Conservation (phyloP, 2,113 vertebrate species). For the Phylloscopus trochilus region DNA sequence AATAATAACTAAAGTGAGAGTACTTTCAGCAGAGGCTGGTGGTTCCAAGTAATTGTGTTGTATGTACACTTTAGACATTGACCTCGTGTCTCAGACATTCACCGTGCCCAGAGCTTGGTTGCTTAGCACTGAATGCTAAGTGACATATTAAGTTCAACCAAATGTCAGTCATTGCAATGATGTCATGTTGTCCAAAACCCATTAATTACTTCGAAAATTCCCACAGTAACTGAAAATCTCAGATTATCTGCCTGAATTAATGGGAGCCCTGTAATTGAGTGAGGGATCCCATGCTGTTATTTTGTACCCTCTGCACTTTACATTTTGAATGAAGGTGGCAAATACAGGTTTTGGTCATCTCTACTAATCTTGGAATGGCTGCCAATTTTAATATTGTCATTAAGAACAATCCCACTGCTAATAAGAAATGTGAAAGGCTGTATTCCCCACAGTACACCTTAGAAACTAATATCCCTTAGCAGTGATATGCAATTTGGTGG, state of each 20-base stretch:
- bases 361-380: neutral
- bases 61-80: slow-evolving; percentile 26
- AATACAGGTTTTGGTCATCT: neutral
- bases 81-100: slow-evolving; percentile 49
- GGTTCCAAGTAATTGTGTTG: slow-evolving; percentile 24
- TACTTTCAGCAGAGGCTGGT: neutral
- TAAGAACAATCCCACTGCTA: neutral
- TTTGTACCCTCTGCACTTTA: slow-evolving; percentile 17
- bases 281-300: slow-evolving; percentile 40
- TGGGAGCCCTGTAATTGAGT: slow-evolving; percentile 28
- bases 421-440: neutral
- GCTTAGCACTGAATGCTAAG: slow-evolving; percentile 54
- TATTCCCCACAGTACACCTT: neutral
- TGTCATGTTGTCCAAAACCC: slow-evolving; percentile 55
- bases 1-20: neutral
- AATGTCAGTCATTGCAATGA: slow-evolving; percentile 56
- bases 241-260: slow-evolving; percentile 62
- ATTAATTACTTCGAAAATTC: slow-evolving; percentile 63
- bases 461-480: neutral
- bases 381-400: neutral
- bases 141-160: slow-evolving; percentile 59
- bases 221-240: slow-evolving; percentile 62
- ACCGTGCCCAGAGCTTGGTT: slow-evolving; percentile 17
- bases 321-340: neutral
- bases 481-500: neutral